phyloP scores from a whole-genome alignment of 1,140 invertebrate genomes.

The Melanaphis sacchari region DNA sequence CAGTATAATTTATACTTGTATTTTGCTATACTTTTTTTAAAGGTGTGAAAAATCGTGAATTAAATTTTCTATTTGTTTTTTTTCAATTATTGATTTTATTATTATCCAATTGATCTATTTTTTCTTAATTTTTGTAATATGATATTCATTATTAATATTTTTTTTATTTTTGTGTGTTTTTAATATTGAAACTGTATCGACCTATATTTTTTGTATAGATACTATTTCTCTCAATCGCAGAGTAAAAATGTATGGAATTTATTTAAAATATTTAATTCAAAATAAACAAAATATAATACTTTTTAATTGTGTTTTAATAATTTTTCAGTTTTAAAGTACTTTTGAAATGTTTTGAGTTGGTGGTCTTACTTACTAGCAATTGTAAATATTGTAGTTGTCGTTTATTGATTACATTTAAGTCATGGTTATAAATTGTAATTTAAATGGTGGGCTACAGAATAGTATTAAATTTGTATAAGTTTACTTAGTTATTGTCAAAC shows the following conservation, averaged over 20 bases:
- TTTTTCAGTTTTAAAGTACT: neutral
- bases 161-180: neutral
- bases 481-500: neutral
- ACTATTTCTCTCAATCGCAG: neutral
- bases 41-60: neutral
- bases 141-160: neutral
- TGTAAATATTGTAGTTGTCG: neutral
- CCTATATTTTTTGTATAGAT: neutral
- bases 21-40: neutral
- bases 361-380: neutral
- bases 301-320: neutral
- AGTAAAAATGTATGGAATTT: neutral
- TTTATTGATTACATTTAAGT: neutral
- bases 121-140: neutral
- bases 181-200: neutral
- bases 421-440: neutral
- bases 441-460: neutral
- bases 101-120: neutral
- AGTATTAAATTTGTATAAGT: neutral
- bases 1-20: neutral
- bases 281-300: neutral
- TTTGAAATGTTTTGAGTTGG: neutral
- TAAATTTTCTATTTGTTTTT: neutral
- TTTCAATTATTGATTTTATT: neutral
- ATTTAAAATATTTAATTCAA: neutral